These are phyloP conservation scores for Leptinotarsa peninsularis DNA, from an alignment of 2,888 invertebrate species.

Conservation along the genomic window DNA sequence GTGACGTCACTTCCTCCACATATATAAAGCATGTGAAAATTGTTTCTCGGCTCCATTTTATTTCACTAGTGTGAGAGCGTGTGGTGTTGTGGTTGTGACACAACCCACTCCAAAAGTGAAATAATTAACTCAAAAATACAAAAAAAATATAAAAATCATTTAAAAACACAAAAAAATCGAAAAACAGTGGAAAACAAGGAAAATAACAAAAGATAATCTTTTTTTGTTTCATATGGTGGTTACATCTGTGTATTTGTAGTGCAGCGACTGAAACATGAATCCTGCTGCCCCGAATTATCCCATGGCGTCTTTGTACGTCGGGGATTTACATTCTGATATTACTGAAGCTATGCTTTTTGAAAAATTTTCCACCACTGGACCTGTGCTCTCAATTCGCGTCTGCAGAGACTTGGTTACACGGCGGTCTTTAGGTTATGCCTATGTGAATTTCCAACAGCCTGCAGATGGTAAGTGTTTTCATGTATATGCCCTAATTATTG, in stretches of 20 bases:
- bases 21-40: constrained; percentile 39
- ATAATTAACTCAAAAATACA: constrained; percentile 45
- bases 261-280: constrained; percentile 75
- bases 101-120: constrained; percentile 55
- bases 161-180: constrained; percentile 78
- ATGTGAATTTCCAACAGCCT: too few relatives aligned
- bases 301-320: constrained; percentile 99
- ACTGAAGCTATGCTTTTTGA: constrained; percentile 99
- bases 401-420: constrained; percentile 96
- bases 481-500: too few relatives aligned
- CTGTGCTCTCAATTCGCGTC: constrained; percentile 98
- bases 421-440: too few relatives aligned
- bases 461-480: too few relatives aligned
- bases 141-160: constrained; percentile 68
- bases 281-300: constrained; percentile 88
- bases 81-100: constrained; percentile 54
- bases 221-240: too few relatives aligned
- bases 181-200: constrained; percentile 70
- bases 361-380: constrained; percentile 98
- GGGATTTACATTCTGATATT: constrained; percentile 97
- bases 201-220: too few relatives aligned
- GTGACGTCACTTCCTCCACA: constrained; percentile 40
- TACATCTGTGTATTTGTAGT: constrained; percentile 49
- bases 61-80: constrained; percentile 52
- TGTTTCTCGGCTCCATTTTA: constrained; percentile 53